Evolutionary conservation across 2,888 invertebrate genomes (phyloP), one percentile per base, ranked within the genome.

Genomic region (Drosophila paucipuncta): DNA sequence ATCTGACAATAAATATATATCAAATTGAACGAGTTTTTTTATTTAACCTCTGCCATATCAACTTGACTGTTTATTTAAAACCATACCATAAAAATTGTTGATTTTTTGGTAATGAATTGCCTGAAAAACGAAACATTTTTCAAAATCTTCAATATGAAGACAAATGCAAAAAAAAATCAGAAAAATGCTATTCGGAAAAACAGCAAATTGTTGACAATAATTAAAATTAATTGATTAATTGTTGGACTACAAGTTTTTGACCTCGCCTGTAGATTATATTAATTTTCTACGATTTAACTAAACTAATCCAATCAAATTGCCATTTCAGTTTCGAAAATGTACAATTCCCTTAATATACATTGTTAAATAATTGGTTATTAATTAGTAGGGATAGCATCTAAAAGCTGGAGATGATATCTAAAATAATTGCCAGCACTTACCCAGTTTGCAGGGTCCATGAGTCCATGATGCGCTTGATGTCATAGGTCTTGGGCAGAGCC

Each of bases 371-470:
- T 43, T 43, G 22, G 1, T 43, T 11, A 3, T 13, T 22, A 13
- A 22, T 22, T 11, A 43, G n/a, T 11, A 11, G 11, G 3, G 11
- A 43, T 7, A 13, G 13, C 3, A 22, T 0, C 22, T 0, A 43
- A 13, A 47, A 50, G 28, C 4, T 50, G 7, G 5, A 25, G 47
- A 4, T 41, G 10, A 4, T 9, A 1, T 49, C 9, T 9, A 9
- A 28, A 10, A 10, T 50, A 50, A 28, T 50, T 50, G 10, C 2
- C 5, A 0, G 4, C 6, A 54, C 69, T 63, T 52, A 85, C 90
- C 98, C 98, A 11, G 97, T 96, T 94, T 97, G 96, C 59, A 95
- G 94, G 0, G 97, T 97, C 98, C 98, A 98, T 0, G 97, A 96
- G 92, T 97, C 96, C 97, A 98, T 97, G 35, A 97, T 95, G 47